Evolutionary conservation across 1,140 invertebrate species (phyloP), one percentile per base, ranked within the genome.

Genomic region (Tribolium castaneum): DNA sequence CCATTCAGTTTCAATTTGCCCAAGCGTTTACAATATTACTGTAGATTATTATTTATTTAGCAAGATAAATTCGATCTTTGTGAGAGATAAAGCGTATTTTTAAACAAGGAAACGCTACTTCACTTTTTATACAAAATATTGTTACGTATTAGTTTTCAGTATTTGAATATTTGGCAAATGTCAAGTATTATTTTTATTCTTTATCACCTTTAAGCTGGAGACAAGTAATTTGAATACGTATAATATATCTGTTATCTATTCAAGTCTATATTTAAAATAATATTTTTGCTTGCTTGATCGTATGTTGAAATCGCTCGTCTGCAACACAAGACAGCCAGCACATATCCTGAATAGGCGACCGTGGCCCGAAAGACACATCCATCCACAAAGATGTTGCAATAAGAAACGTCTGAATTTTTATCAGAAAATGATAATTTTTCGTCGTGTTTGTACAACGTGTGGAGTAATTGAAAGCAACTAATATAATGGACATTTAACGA

Each of bases 401-500:
- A 30, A 19, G 12, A 56, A 12, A 10, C 54, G 3, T 19, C 10
- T 14, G 54, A 19, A 59, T 59, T 59, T 59, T 59, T 59, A 56
- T 59, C 54, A 59, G 16, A 25, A 59, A 59, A 19, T 19, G 54
- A 22, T 22, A 59, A 22, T 59, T 59, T 59, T 45, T 19, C 54
- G 2, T 19, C 54, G 25, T 45, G 39, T 19, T 19, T 19, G 16
- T 39, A 56, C 19, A 22, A 56, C 22, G 54, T 22, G 6, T 19
- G 13, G 13, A 6, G 59, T 66, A 66, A 66, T 66, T 66, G 59
- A 66, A 35, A 66, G 30, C 34, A 34, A 66, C 59, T 35, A 66
- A 66, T 35, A 66, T 66, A 35, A 66, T 66, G 59, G 12, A 66
- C 59, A 66, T 66, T 66, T 66, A 66, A 66, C 59, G 59, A 66